Evolutionary conservation across 2,113 vertebrate genomes (phyloP).

Genomic region (Pseudorhombus dupliciocellatus): DNA sequence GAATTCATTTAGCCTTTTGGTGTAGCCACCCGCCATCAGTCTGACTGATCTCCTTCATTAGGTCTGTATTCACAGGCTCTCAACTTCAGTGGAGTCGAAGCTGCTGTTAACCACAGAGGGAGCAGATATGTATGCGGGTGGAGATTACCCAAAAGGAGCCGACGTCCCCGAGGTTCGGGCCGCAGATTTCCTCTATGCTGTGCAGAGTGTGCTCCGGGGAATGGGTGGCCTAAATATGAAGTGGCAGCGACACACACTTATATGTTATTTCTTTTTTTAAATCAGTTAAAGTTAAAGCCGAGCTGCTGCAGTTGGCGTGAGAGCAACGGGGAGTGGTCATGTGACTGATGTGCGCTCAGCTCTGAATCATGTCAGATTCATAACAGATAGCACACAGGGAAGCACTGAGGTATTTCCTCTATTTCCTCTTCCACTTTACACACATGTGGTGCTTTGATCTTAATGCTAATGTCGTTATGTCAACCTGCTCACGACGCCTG

Average conservation of each 20-base stretch:
- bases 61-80: slow-evolving; percentile 36
- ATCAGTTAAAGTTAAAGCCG: slow-evolving; percentile 1
- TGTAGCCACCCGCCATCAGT: slow-evolving; percentile 22
- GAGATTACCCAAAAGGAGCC: slow-evolving; percentile 51
- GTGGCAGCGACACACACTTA: background rate
- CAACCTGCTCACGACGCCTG: background rate
- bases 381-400: background rate
- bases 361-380: background rate
- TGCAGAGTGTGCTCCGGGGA: slow-evolving; percentile 34
- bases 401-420: background rate
- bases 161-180: slow-evolving; percentile 7
- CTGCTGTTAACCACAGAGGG: slow-evolving; percentile 44
- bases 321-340: background rate
- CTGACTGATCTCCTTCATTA: slow-evolving; percentile 38
- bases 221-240: slow-evolving; percentile 45
- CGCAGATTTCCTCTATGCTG: slow-evolving; percentile 22
- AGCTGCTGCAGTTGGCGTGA: too few relatives aligned
- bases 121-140: slow-evolving; percentile 32
- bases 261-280: slow-evolving; percentile 11
- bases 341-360: background rate
- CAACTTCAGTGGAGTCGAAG: slow-evolving; percentile 17
- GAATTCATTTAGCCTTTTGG: slow-evolving; percentile 26
- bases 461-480: background rate
- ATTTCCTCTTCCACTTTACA: background rate
- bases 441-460: background rate